Evolutionary conservation across 2,113 vertebrate species (phyloP).

Genomic region (Rhynchomys soricoides): DNA sequence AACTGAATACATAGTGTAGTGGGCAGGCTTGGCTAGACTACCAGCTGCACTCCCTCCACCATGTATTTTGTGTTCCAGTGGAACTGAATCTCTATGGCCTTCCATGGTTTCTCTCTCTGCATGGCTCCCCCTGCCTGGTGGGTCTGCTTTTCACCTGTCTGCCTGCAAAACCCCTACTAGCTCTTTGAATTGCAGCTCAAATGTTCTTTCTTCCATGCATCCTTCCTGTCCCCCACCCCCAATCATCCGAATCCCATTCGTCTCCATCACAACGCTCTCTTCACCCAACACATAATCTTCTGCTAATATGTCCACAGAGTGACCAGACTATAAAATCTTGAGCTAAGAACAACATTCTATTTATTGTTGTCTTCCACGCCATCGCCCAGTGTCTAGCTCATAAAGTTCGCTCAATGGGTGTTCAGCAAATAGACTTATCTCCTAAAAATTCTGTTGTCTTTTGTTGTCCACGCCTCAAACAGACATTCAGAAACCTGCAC

Average conservation of each 20-base stretch:
- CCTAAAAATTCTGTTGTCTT: constrained; percentile 54
- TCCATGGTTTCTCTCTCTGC: background rate
- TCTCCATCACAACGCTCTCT: constrained; percentile 5
- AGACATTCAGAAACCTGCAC: constrained; percentile 47
- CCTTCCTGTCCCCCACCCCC: background rate
- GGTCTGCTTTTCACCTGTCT: background rate
- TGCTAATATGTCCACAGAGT: constrained; percentile 33
- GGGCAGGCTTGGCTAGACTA: background rate
- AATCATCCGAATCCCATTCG: background rate
- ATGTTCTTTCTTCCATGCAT: constrained; percentile 13
- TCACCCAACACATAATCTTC: constrained; percentile 54
- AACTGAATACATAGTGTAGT: background rate
- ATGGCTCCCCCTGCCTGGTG: constrained; percentile 2
- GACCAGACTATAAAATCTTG: constrained; percentile 63
- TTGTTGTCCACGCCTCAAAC: constrained; percentile 45
- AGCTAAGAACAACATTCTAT: constrained; percentile 68
- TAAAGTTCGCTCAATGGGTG: constrained; percentile 28
- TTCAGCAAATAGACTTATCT: constrained; percentile 58
- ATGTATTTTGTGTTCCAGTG: background rate
- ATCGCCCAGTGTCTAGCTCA: constrained; percentile 47
- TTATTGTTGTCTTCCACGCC: constrained; percentile 59
- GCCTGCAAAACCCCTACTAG: constrained; percentile 21
- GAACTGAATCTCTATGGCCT: background rate
- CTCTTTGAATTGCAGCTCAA: constrained; percentile 61
- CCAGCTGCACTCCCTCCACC: background rate